Base-by-base conservation (phyloP, 1,140 invertebrate species). In the Sinella curviseta region DNA sequence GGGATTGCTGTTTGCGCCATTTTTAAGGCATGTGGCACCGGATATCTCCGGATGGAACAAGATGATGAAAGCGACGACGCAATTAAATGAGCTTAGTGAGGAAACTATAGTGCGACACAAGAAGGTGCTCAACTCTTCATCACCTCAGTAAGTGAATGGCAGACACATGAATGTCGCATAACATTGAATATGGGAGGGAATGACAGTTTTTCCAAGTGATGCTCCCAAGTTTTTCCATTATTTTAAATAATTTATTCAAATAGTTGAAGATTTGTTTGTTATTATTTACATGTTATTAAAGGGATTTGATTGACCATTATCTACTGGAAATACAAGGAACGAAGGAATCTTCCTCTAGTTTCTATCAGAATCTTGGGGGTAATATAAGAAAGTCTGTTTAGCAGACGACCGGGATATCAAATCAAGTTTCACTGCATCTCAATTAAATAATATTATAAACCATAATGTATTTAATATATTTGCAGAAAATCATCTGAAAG, bases 241-340 rank as follows among this genome's bases (percentile, higher is more conserved):
- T 17, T 74, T 12, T 48, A 54, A 35, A 75, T 17, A 20, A 12
- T 34, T 34, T 28, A 26, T 20, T 33, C 16, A 12, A 74, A 33
- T 74, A 36, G 3, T n/a, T n/a, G n/a, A n/a, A n/a, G n/a, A n/a
- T 48, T 48, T 33, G 39, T 48, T 48, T 48, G 8, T 48, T 48
- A 48, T 48, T n/a, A n/a, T n/a, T n/a, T n/a, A n/a, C n/a, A n/a
- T n/a, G n/a, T n/a, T n/a, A n/a, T n/a, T 36, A 14, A 1, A 67
- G 80, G 20, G 77, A 81, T 81, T 79, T 79, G 26, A 77, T 81
- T 74, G 80, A 81, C 34, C n/a, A 57, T 3, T 81, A 81, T 33
- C 31, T 81, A 12, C 17, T 33, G 1, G 36, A 81, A 36, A 81
- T 81, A n/a, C 24, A 39, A 14, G 35, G 57, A 28, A 57, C 54